Base-by-base conservation (phyloP, 2,797 vertebrate genomes). In the Megalops cyprinoides region DNA sequence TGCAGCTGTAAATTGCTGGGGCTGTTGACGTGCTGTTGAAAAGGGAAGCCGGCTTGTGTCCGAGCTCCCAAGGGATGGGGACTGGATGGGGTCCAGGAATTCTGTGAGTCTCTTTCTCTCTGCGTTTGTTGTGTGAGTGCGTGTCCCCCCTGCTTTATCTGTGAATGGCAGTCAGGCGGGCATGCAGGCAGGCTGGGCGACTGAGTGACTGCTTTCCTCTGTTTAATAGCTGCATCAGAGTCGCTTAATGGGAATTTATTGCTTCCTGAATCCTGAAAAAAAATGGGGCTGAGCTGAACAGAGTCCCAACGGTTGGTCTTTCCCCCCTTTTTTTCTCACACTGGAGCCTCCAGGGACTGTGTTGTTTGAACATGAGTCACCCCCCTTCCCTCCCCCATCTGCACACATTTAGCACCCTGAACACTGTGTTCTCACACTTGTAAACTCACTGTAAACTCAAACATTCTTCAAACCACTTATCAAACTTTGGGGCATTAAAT, bases 241-340 rank as follows among this genome's bases (percentile, higher is more conserved):
- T 62, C 53, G 87, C 89, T 90, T 91, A 90, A 92, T 91, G 87
- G 81, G 86, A 85, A 93, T 94, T 93, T 94, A 94, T 93, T 89
- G 87, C 93, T 94, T 94, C 93, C 93, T 92, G 91, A 87, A 87
- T 88, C 85, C 87, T 89, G 86, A 87, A 88, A 88, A 79, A 25
- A 51, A 34, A 77, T 25, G 85, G 86, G 86, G 82, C 78, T 0
- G 34, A 87, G 86, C 83, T 91, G 90, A 92, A 92, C 89, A 90
- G 90, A 88, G 92, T 90, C 93, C 89, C 91, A 85, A 84, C 48
- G 46, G 77, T 85, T 42, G 18, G 83, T 86, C 85, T 88, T 87
- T 42, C 89, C 73, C 73, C 49, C 81, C 83, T 83, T 84, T 85
- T 87, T 84, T 85, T 78, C 10, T 31, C 84, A 82, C 82, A 51